Base-by-base conservation (phyloP, 1,140 invertebrate genomes). In the Drosophila nasuta region DNA sequence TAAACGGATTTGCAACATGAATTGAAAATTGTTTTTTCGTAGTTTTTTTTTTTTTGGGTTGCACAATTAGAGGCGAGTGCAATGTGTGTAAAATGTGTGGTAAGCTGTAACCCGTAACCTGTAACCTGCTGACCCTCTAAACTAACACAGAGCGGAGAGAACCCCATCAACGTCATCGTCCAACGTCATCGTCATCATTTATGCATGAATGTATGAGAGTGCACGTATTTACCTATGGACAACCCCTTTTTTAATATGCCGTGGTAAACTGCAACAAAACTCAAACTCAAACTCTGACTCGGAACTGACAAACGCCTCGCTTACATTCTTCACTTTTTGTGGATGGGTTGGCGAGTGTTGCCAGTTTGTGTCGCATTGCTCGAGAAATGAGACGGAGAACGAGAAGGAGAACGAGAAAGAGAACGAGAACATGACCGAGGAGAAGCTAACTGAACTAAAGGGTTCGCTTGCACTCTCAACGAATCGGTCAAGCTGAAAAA, bases 401-500 rank as follows among this genome's bases (percentile, higher is more conserved):
- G 8, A 38, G 8, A 56, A 48, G 64, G 68, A 75, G 79, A 38
- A 38, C 0, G 35, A 38, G 35, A 38, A 7, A 0, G 7, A 38
- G 35, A 38, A 5, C 2, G 35, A 38, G 8, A 56, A 48, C 75
- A 68, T 75, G 79, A 38, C 20, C 0, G 10, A 2, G 7, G 35
- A 38, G 8, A 56, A 43, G 74, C 74, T 75, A 73, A 2, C 8
- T 8, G 2, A 38, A 38, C 35, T 38, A 10, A 38, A 49, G 49
- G 51, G 54, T 48, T 25, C 57, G 65, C 54, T 73, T 49, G 71
- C 57, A 56, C 58, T 49, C 66, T 60, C 43, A 17, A 48, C 71
- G 86, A 90, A 77, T 89, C 86, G 85, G 86, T 90, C 86, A 89
- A 89, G 86, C 85, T 90, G 85, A 89, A 89, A 89, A 89, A 85